Percentiles rank a stretch among this genome's conserved stretches.
phyloP scores from a whole-genome alignment of 2,113 vertebrate species.

The Hepsetus odoe region DNA sequence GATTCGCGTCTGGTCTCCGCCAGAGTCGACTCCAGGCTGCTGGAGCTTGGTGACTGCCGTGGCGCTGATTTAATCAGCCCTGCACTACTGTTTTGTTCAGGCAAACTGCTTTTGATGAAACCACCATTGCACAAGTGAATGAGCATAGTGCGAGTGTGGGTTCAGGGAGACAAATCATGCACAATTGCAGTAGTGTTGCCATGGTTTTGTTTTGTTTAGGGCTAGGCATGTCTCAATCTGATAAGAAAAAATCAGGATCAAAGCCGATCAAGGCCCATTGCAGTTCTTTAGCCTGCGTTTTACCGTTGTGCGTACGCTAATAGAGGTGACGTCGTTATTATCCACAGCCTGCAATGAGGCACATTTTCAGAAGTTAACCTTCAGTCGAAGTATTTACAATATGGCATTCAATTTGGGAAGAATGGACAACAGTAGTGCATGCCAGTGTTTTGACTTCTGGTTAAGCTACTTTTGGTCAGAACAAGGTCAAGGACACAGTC shows the following conservation, averaged over 20 bases:
- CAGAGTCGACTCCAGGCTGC: background rate
- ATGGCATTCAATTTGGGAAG: too few relatives aligned
- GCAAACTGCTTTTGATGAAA: slow-evolving; percentile 4
- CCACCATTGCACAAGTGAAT: background rate
- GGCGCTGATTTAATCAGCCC: slow-evolving; percentile 35
- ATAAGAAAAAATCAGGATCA: background rate
- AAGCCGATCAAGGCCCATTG: background rate
- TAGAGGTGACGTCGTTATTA: background rate
- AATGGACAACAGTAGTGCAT: too few relatives aligned
- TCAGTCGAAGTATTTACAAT: background rate
- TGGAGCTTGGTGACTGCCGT: slow-evolving; percentile 37
- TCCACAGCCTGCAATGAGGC: background rate
- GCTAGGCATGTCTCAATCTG: background rate
- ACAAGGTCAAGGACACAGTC: too few relatives aligned
- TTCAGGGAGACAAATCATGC: background rate
- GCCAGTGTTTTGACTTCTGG: too few relatives aligned
- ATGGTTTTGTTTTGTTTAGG: background rate
- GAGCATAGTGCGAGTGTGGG: background rate
- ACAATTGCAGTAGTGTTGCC: background rate
- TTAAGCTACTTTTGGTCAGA: too few relatives aligned
- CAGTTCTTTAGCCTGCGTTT: background rate
- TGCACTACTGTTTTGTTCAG: background rate
- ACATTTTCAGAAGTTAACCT: background rate
- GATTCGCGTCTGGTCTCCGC: slow-evolving; percentile 13
- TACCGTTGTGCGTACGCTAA: background rate